Base-by-base conservation (phyloP, 2,888 invertebrate species). In the Taphrorychus bicolor region DNA sequence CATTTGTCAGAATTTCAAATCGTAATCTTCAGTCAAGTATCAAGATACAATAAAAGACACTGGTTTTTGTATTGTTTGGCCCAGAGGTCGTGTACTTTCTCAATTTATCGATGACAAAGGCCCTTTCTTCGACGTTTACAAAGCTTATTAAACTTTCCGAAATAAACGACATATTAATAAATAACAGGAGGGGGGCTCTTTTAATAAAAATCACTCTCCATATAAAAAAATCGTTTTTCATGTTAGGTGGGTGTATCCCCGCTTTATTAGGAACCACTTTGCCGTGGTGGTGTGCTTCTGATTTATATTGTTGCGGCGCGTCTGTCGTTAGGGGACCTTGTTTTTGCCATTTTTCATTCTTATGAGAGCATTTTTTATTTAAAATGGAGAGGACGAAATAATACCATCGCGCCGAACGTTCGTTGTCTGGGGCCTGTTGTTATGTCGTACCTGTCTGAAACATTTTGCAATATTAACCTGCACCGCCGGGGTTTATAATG, bases 181-280 rank as follows among this genome's bases (percentile, higher is more conserved):
- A 51, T 51, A 51, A 11, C 22, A 18, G 7, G 19, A 21, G 51
- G 21, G n/a, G 19, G 48, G 52, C 18, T 52, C 54, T 54, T 32
- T 54, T 54, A 54, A 54, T 54, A 54, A 54, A 54, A 54, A 45
- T 32, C 54, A 45, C 17, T 23, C 7, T 23, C 24, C 22, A n/a
- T 57, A 66, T 51, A 57, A 66, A 51, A 40, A 57, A 60, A 52
- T 5, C 66, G 53, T 61, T 61, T 61, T 56, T 60, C 60, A 56
- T 61, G 41, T 57, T 60, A 17, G 45, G 32, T 32, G 32, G 32
- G 32, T 32, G 11, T 32, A 49, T 66, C 48, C 60, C 16, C 62
- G 58, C 59, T 63, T 68, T 68, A 68, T 68, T 68, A 59, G 63
- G 59, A 68, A 59, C 68, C 56, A 49, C 63, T 68, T 63, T 63